Evolutionary conservation across 1,140 invertebrate genomes (phyloP), one percentile per base, ranked within the genome.

Genomic region (Stegodyphus dumicola): DNA sequence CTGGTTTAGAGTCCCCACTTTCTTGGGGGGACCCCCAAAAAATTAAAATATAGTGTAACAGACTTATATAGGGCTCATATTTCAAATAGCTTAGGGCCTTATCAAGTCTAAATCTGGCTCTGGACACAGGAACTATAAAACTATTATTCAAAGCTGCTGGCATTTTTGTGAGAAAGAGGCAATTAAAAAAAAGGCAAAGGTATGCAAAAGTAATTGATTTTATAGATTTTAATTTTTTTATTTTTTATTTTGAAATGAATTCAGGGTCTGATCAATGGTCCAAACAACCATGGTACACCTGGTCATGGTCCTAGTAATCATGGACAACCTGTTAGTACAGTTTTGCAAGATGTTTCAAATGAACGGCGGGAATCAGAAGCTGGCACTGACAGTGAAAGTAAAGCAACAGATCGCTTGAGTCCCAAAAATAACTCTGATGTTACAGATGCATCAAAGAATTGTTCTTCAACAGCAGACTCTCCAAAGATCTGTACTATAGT

Each of bases 261-360:
- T 13, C 67, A 84, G 80, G 80, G 80, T 54, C 54, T 84, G 11
- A 84, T 84, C 54, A 84, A 76, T 69, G 80, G 80, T 11, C 67
- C 77, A 7, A 69, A 73, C 56, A 73, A 73, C 11, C 49, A 33
- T 7, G 54, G 13, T 51, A 1, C 52, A n/a, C n/a, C 53, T n/a
- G 60, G 64, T 80, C 78, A 71, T 56, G 67, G 18, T 13, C 18
- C 65, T 56, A 70, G 7, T 33, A 60, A 49, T 65, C 78, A 81
- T 9, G 49, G 17, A 49, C 75, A 64, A n/a, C 51, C 77, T 56
- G 6, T 48, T 51, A 2, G 33, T 1, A 17, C 69, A n/a, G 7
- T 52, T 64, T 2, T 60, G 7, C 69, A 64, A 65, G 78, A 81
- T 10, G 15, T 53, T 53, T 11, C 69, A n/a, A 81, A 81, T 15